Conservation (phyloP, 2,797 vertebrate genomes). For the Clarias pachynema region DNA sequence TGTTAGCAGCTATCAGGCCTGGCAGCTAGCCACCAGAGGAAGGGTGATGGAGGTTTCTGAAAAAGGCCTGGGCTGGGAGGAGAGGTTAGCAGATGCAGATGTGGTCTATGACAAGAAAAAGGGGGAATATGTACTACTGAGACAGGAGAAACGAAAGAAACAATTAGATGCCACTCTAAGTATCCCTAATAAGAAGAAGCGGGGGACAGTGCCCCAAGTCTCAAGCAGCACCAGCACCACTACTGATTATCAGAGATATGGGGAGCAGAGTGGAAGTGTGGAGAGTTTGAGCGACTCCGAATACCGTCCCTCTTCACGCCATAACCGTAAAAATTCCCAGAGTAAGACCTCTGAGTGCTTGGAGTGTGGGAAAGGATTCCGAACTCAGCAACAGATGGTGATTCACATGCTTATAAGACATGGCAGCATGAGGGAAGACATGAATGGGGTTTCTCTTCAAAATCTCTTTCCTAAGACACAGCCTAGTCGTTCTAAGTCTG, state of each 20-base stretch:
- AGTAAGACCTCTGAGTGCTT: constrained; percentile 86
- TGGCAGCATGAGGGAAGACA: constrained; percentile 74
- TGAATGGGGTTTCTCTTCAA: constrained; percentile 70
- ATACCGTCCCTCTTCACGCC: constrained; percentile 73
- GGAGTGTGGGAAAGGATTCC: constrained; percentile 86
- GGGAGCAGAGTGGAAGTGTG: constrained; percentile 50
- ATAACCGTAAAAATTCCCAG: constrained; percentile 71
- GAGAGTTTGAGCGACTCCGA: constrained; percentile 68
- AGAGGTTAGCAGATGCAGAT: constrained; percentile 84
- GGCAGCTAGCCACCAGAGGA: constrained; percentile 93
- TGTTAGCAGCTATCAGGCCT: constrained; percentile 94
- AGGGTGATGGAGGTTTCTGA: constrained; percentile 87
- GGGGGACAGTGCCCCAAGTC: constrained; percentile 46
- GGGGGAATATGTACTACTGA: constrained; percentile 85
- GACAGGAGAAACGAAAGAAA: constrained; percentile 90
- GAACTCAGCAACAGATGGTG: constrained; percentile 89
- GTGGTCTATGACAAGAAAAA: constrained; percentile 87
- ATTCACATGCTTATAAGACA: constrained; percentile 74
- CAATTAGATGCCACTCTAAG: constrained; percentile 72
- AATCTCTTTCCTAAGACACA: constrained; percentile 73
- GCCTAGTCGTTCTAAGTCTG: constrained; percentile 71
- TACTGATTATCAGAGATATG: constrained; percentile 53
- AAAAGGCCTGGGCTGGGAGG: constrained; percentile 88
- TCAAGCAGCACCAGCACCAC: constrained; percentile 54
- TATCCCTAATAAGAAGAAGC: constrained; percentile 76